Evolutionary conservation across 2,888 invertebrate species (phyloP).

Genomic region (Noctua janthe): DNA sequence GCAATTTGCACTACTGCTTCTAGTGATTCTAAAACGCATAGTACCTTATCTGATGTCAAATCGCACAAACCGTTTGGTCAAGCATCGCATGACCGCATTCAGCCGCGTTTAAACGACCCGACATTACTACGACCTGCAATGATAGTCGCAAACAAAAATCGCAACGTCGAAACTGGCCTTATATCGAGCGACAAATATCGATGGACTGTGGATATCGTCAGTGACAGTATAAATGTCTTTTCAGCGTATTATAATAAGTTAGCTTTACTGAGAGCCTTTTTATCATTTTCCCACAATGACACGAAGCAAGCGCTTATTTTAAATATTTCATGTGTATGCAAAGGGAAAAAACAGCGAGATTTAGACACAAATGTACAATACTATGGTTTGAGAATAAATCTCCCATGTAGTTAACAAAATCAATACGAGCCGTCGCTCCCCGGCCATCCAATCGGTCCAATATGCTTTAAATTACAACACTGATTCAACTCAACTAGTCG

Average conservation of each 20-base stretch:
- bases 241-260: slow-evolving; percentile 2
- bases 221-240: slow-evolving; percentile 50
- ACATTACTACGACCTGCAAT: slow-evolving; percentile 86
- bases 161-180: slow-evolving; percentile 70
- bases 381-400: slow-evolving; percentile 1
- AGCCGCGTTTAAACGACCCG: slow-evolving; percentile 78
- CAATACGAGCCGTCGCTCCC: slow-evolving; percentile 18
- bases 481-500: slow-evolving; percentile 46
- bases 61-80: slow-evolving; percentile 87
- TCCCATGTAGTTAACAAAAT: slow-evolving; percentile 10
- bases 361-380: neutral
- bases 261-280: slow-evolving; percentile 54
- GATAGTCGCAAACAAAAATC: slow-evolving; percentile 83
- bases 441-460: slow-evolving; percentile 20
- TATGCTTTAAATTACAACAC: slow-evolving; percentile 47
- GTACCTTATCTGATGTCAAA: slow-evolving; percentile 75
- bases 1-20: slow-evolving; percentile 50
- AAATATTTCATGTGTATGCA: neutral
- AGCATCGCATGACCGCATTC: slow-evolving; percentile 83
- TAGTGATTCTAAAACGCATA: slow-evolving; percentile 68
- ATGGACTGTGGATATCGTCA: slow-evolving; percentile 26
- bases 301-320: neutral
- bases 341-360: neutral
- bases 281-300: slow-evolving; percentile 30
- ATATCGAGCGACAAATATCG: slow-evolving; percentile 57